Evolutionary conservation across 2,797 vertebrate species (phyloP).

Genomic region (Darevskia nairensis): DNA sequence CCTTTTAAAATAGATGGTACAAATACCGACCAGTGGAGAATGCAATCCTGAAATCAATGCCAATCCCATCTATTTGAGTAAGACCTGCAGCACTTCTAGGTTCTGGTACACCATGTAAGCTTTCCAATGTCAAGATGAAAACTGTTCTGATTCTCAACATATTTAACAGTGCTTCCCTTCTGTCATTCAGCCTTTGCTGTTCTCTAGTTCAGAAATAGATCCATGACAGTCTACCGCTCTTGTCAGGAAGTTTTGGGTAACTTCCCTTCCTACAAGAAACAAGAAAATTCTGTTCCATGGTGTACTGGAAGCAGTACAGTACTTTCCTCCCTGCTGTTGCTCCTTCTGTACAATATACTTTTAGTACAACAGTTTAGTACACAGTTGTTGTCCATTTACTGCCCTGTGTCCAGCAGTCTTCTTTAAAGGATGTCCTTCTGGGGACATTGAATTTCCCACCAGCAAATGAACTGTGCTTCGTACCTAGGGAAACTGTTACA

Average conservation of each 20-base stretch:
- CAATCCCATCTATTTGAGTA: neutral
- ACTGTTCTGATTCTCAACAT: neutral
- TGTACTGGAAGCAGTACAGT: neutral
- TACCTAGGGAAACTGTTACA: neutral
- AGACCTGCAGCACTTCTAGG: neutral
- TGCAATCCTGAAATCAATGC: neutral
- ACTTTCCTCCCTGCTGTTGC: neutral
- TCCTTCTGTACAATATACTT: neutral
- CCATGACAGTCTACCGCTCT: neutral
- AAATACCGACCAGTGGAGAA: neutral
- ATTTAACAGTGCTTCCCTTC: neutral
- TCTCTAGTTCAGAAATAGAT: neutral
- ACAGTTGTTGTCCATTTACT: neutral
- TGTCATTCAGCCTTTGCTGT: neutral
- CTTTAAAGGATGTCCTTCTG: neutral
- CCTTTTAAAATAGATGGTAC: slow-evolving; percentile 12
- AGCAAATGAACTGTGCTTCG: neutral
- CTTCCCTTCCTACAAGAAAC: neutral
- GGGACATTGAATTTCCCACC: neutral
- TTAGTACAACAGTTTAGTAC: neutral
- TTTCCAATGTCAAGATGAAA: neutral
- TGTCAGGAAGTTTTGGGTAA: neutral
- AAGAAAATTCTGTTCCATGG: neutral
- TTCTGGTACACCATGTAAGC: neutral
- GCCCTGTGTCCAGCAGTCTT: neutral